These are phyloP conservation scores for Meteorus colon DNA, from an alignment of 2,888 invertebrate species.

Conservation along the genomic window DNA sequence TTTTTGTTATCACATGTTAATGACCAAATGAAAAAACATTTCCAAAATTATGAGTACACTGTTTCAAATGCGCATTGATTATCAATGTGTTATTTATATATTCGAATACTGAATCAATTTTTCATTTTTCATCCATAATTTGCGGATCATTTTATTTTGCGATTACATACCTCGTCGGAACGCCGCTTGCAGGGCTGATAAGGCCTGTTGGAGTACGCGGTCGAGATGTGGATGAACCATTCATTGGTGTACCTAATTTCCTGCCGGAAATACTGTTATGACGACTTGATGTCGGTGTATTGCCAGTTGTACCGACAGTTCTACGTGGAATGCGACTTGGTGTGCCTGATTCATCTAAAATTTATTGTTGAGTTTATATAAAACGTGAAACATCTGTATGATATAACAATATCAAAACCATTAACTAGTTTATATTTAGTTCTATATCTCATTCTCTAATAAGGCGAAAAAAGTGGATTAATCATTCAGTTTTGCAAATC, in stretches of 20 bases:
- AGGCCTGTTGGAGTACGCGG: constrained; percentile 87
- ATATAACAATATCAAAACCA: too few relatives aligned
- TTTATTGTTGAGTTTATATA: constrained; percentile 10
- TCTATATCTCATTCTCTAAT: too few relatives aligned
- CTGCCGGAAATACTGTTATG: constrained; percentile 78
- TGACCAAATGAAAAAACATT: constrained; percentile 20
- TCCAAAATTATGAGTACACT: not conserved
- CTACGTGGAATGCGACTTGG: constrained; percentile 89
- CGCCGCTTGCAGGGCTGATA: constrained; percentile 82
- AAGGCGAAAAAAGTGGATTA: too few relatives aligned
- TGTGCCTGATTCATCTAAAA: constrained; percentile 81
- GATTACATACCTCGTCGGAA: constrained; percentile 79
- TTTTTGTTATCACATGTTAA: constrained; percentile 15
- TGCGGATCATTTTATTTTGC: constrained; percentile 24
- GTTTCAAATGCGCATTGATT: constrained; percentile 41
- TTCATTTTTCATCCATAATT: not conserved
- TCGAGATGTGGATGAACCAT: constrained; percentile 77
- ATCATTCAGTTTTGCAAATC: constrained; percentile 8
- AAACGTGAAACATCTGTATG: not conserved
- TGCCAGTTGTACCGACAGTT: constrained; percentile 77
- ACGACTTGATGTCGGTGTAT: constrained; percentile 76
- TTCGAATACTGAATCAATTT: not conserved
- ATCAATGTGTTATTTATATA: not conserved
- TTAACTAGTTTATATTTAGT: too few relatives aligned
- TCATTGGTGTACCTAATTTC: constrained; percentile 78